phyloP scores from a whole-genome alignment of 2,113 vertebrate genomes.

The Galbula dea region DNA sequence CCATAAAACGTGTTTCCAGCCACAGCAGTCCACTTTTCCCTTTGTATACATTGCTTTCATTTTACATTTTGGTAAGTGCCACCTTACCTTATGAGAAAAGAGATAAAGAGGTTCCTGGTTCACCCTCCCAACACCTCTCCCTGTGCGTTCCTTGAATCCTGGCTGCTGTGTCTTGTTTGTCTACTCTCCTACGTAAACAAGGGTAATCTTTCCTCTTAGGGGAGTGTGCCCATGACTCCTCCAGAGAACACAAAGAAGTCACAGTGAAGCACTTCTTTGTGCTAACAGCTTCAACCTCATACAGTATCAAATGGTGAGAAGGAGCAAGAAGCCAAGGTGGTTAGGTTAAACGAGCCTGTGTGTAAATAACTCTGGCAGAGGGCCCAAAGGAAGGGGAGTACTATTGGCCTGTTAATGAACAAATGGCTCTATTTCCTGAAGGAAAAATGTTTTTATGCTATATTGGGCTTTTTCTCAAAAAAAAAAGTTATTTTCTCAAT shows the following conservation, averaged over 20 bases:
- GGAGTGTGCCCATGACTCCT: constrained; percentile 19
- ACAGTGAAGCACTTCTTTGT: constrained; percentile 17
- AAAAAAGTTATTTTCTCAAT: not conserved
- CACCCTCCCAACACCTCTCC: not conserved
- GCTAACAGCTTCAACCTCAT: not conserved
- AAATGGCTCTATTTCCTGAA: constrained; percentile 38
- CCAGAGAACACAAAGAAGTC: constrained; percentile 8
- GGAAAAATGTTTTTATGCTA: constrained; percentile 20
- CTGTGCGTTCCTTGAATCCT: not conserved
- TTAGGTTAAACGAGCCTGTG: constrained; percentile 5
- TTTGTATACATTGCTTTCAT: not conserved
- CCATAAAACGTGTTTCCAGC: not conserved
- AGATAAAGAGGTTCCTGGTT: not conserved
- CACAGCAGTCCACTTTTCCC: not conserved
- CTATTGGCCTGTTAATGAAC: constrained; percentile 21
- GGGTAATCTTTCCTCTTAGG: not conserved
- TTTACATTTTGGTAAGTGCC: not conserved
- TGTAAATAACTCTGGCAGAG: constrained; percentile 28
- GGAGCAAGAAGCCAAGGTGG: constrained; percentile 21
- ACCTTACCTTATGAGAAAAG: not conserved
- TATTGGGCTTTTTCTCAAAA: not conserved
- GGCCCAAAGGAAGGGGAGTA: not conserved
- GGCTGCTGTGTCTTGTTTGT: constrained; percentile 23
- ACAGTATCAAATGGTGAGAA: not conserved
- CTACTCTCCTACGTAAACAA: constrained; percentile 2